These are phyloP conservation scores for Lasiurus cinereus DNA, from an alignment of 2,113 vertebrate genomes.

Conservation along the genomic window DNA sequence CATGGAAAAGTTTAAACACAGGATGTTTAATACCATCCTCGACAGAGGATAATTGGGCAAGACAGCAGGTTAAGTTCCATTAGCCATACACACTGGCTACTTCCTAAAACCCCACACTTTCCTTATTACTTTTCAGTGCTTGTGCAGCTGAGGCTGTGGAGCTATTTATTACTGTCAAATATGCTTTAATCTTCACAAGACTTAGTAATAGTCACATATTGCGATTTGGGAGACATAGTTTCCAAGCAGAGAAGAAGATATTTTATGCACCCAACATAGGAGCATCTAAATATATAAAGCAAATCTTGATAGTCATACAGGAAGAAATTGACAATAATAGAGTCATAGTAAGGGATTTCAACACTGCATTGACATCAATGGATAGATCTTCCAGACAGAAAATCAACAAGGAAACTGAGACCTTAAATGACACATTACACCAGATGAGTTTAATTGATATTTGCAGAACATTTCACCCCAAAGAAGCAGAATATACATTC, in stretches of 20 bases:
- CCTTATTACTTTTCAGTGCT: not conserved
- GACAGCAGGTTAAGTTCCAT: not conserved
- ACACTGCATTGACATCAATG: not conserved
- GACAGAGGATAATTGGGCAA: constrained; percentile 39
- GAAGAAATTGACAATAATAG: not conserved
- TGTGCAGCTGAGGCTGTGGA: not conserved
- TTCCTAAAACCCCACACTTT: not conserved
- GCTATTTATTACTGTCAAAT: not conserved
- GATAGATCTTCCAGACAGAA: not conserved
- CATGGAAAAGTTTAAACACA: constrained; percentile 27
- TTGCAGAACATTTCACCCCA: not conserved
- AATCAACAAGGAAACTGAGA: not conserved
- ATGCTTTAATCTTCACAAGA: not conserved
- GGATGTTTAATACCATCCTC: not conserved
- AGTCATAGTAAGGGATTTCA: not conserved
- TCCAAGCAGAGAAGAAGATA: not conserved
- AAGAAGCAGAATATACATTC: not conserved
- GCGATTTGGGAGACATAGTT: not conserved
- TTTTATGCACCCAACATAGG: not conserved
- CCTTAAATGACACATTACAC: not conserved
- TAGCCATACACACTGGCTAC: not conserved
- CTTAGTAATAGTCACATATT: not conserved
- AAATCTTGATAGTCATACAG: not conserved
- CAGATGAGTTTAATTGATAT: not conserved
- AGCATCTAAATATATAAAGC: not conserved